Percentiles rank a stretch among this genome's conserved stretches.
These are phyloP conservation scores for Silurus glanis DNA, from an alignment of 2,113 vertebrate genomes.

Conservation along the genomic window DNA sequence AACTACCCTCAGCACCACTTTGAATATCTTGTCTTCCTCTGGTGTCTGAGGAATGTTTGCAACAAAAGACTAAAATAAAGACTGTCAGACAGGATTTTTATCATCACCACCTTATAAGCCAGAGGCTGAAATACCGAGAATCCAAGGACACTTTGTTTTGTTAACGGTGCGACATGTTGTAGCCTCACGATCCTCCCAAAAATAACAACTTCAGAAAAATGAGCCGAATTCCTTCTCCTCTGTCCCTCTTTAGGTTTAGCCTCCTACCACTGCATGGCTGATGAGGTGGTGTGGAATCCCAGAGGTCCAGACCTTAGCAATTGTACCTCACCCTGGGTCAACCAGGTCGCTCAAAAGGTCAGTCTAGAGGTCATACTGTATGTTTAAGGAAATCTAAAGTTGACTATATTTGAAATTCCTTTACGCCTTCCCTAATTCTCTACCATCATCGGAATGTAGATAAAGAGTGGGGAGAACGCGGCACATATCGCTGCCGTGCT, in stretches of 20 bases:
- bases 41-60: not conserved
- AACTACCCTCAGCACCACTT: not conserved
- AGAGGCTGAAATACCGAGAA: not conserved
- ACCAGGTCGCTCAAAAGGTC: constrained; percentile 52
- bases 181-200: not conserved
- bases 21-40: not conserved
- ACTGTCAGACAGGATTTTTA: not conserved
- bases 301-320: constrained; percentile 50
- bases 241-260: constrained; percentile 38
- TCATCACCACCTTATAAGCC: not conserved
- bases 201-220: not conserved
- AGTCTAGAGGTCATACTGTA: not conserved
- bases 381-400: too few species aligned
- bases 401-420: not conserved
- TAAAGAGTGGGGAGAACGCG: constrained; percentile 93
- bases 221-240: not conserved
- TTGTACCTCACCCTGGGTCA: constrained; percentile 50
- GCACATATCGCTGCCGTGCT: constrained; percentile 90
- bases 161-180: not conserved
- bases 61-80: not conserved
- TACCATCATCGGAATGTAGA: constrained; percentile 60
- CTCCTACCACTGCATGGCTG: constrained; percentile 48
- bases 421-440: not conserved
- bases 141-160: not conserved
- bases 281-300: constrained; percentile 52